Evolutionary conservation across 1,140 invertebrate species (phyloP).

Genomic region (Paraescarpia echinospica): DNA sequence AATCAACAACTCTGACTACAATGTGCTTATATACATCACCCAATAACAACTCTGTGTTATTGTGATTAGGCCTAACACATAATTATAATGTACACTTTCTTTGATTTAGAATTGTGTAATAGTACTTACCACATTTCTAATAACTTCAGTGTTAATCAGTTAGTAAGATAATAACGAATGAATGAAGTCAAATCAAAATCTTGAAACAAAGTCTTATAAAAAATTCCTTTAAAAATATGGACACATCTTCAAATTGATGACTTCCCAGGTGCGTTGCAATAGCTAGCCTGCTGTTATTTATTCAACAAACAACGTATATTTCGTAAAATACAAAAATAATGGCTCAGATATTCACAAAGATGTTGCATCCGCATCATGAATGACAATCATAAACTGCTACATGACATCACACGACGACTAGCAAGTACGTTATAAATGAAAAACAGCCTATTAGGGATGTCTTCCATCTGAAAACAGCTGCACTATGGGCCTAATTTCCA

Average conservation of each 20-base stretch:
- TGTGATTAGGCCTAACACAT: not conserved
- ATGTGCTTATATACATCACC: not conserved
- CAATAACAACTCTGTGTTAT: not conserved
- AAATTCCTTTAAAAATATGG: not conserved
- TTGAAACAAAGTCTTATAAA: not conserved
- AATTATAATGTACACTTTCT: not conserved
- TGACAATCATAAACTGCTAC: not conserved
- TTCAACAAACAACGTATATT: no score
- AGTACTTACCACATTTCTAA: not conserved
- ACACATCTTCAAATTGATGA: no score
- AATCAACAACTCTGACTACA: not conserved
- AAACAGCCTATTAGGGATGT: not conserved
- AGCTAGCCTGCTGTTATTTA: no score
- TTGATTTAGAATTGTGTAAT: not conserved
- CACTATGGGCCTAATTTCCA: not conserved
- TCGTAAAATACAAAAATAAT: not conserved
- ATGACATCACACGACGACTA: not conserved
- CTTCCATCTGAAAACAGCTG: not conserved
- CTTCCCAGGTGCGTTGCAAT: no score
- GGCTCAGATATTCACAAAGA: not conserved
- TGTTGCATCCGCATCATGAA: not conserved
- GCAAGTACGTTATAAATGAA: not conserved
- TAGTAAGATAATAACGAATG: not conserved
- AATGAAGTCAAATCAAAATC: not conserved
- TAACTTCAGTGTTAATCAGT: not conserved